Percentiles rank a stretch among this genome's conserved stretches.
phyloP scores from a whole-genome alignment of 2,888 invertebrate genomes.

The Drosophila kambysellisi region DNA sequence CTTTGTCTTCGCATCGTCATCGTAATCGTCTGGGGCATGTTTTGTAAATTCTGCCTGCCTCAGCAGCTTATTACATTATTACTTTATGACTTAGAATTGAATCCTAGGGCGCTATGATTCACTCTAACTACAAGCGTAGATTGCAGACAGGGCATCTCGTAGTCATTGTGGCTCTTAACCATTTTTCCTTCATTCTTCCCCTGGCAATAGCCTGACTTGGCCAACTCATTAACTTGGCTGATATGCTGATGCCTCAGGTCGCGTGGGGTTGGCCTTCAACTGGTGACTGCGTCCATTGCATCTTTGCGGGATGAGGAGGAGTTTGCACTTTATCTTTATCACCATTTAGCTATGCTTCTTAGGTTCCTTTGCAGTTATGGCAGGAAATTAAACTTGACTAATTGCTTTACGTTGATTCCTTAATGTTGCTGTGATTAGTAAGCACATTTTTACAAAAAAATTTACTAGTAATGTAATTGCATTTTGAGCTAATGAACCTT shows the following conservation, averaged over 20 bases:
- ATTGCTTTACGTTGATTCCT: constrained; percentile 68
- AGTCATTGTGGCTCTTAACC: constrained; percentile 3
- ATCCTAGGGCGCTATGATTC: background rate
- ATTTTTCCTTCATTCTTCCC: background rate
- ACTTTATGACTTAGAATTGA: background rate
- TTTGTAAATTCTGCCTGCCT: constrained; percentile 20
- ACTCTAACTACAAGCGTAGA: background rate
- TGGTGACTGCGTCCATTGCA: background rate
- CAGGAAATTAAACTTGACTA: constrained; percentile 72
- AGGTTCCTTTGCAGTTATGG: constrained; percentile 12
- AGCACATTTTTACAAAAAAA: constrained; percentile 23
- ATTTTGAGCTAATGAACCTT: constrained; percentile 19
- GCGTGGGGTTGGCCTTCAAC: background rate
- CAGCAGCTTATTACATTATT: constrained; percentile 9
- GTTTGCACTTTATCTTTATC: constrained; percentile 9
- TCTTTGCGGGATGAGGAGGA: background rate
- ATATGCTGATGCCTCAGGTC: constrained; percentile 30
- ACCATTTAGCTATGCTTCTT: constrained; percentile 12
- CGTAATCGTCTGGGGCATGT: constrained; percentile 15
- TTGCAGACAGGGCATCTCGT: constrained; percentile 9
- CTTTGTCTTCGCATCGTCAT: background rate
- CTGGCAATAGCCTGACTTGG: background rate
- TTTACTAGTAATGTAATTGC: background rate
- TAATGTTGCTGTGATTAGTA: constrained; percentile 61
- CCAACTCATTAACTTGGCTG: constrained; percentile 54